A percentile compares a stretch with the other conserved stretches of the same genome.
Evolutionary conservation across 2,888 invertebrate species (phyloP).

Genomic region (Adelognathus sp.): DNA sequence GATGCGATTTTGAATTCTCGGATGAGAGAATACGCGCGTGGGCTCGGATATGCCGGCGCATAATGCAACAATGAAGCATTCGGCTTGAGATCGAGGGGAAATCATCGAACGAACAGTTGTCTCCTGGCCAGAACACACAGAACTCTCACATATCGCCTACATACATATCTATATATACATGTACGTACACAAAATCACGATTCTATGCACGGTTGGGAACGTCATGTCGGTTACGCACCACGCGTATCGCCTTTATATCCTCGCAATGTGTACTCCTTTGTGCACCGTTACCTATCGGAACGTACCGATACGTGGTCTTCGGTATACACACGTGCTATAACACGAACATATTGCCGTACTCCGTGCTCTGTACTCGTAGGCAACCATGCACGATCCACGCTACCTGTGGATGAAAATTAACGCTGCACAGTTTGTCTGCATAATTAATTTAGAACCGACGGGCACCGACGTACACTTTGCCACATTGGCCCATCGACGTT

Average conservation of each 20-base stretch:
- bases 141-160: background rate
- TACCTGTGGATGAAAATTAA: constrained; percentile 71
- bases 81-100: constrained; percentile 22
- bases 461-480: too few relatives aligned
- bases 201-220: background rate
- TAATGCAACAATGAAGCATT: constrained; percentile 54
- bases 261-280: background rate
- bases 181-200: background rate
- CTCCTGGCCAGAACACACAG: background rate
- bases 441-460: constrained; percentile 78
- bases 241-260: background rate
- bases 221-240: background rate
- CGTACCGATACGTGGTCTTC: background rate
- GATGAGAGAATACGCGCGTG: constrained; percentile 31
- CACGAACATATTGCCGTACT: background rate
- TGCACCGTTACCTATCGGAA: background rate
- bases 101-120: constrained; percentile 26
- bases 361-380: background rate
- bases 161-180: background rate
- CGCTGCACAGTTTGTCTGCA: constrained; percentile 74
- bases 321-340: background rate
- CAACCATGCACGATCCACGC: background rate
- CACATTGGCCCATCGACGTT: constrained; percentile 73
- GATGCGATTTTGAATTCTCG: constrained; percentile 46
- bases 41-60: constrained; percentile 38